phyloP scores from a whole-genome alignment of 2,113 vertebrate genomes.

The Chloropsis cyanopogon region DNA sequence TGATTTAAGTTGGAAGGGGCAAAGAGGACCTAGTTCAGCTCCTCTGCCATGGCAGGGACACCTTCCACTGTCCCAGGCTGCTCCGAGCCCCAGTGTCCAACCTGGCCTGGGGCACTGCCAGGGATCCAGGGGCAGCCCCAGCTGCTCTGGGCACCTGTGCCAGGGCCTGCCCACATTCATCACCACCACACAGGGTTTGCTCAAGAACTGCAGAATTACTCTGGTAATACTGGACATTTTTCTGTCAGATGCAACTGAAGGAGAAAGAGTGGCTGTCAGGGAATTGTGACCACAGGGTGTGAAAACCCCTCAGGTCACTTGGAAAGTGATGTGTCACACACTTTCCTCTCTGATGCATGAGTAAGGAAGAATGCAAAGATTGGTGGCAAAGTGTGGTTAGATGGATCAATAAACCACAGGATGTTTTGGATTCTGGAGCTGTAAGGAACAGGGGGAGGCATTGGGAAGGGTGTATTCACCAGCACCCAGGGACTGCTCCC shows the following conservation, averaged over 20 bases:
- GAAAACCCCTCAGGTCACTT: conserved; percentile 34
- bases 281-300: not conserved
- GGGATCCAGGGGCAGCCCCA: not conserved
- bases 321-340: conserved; percentile 34
- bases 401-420: conserved; percentile 65
- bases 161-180: not conserved
- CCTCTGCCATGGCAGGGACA: not conserved
- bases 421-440: conserved; percentile 63
- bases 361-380: conserved; percentile 41
- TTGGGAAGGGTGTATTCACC: not conserved
- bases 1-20: not conserved
- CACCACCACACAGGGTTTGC: not conserved
- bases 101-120: not conserved
- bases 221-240: not conserved
- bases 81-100: rapidly evolving
- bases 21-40: not conserved
- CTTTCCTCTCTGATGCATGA: conserved; percentile 33
- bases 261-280: not conserved
- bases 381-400: conserved; percentile 41
- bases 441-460: not conserved
- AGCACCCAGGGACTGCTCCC: not conserved
- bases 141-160: not conserved
- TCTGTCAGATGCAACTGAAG: not conserved
- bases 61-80: rapidly evolving
- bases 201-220: not conserved